Evolutionary conservation across 1,140 invertebrate genomes (phyloP), one percentile per base, ranked within the genome.

Genomic region (Procambarus clarkii): DNA sequence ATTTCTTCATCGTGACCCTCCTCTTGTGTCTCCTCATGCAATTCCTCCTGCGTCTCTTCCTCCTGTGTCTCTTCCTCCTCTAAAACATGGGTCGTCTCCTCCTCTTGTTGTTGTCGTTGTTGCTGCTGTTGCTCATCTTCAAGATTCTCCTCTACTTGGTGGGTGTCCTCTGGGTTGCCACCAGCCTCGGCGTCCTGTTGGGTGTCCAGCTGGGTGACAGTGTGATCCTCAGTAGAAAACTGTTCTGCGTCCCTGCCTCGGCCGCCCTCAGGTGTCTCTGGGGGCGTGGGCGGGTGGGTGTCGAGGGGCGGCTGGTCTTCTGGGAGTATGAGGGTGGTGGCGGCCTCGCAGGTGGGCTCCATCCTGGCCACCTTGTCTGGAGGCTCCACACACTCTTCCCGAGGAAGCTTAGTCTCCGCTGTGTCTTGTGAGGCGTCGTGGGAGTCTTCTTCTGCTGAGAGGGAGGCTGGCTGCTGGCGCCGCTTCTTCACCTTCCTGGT

Each of bases 401-500:
- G 50, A n/a, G 48, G 48, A 54, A n/a, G 24, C 7, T 18, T 34
- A 48, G 34, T 46, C n/a, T 46, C 83, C n/a, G n/a, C 11, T n/a
- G n/a, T 45, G 9, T 79, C 84, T 50, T 77, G 48, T 34, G 34
- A 34, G 54, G 13, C 58, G 79, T 54, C 24, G 48, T 79, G 48
- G 34, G 21, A 34, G 50, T 87, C 84, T 79, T 71, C 86, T n/a
- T 58, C 50, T 3, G 50, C 69, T 84, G 46, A 87, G 80, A 24
- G 58, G 44, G 71, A 46, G 58, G 45, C 74, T n/a, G 84, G 60
- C 60, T 54, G 77, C 78, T 82, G 91, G 24, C 71, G 74, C 60
- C 92, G 60, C 34, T 87, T 92, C 88, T 92, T 93, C 24, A 93
- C 91, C 45, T 93, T 95, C 94, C 85, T 90, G 24, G 91, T 92